A percentile compares a stretch with the other conserved stretches of the same genome.
phyloP scores from a whole-genome alignment of 1,140 invertebrate genomes.

The Tribolium madens region DNA sequence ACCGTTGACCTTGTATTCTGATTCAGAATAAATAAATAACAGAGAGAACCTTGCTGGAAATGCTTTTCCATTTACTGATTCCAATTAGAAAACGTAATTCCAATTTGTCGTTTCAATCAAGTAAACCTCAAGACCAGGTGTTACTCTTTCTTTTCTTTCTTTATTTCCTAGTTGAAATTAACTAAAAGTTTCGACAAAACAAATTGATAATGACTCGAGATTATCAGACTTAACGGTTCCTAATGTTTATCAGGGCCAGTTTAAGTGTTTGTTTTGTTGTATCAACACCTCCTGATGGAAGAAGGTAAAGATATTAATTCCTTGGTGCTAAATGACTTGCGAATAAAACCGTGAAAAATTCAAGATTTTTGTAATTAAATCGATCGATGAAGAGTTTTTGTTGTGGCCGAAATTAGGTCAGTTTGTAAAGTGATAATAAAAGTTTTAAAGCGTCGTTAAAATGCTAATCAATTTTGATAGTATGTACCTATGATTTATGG shows the following conservation, averaged over 20 bases:
- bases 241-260: neutral
- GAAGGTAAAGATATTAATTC: conserved; percentile 11
- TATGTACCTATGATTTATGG: neutral
- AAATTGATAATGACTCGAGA: neutral
- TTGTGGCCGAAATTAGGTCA: neutral
- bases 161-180: too few species aligned
- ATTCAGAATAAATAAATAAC: neutral
- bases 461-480: conserved; percentile 10
- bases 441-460: neutral
- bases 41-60: neutral
- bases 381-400: neutral
- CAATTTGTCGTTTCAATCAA: neutral
- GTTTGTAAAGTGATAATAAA: conserved; percentile 13
- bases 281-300: neutral
- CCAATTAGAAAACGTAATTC: neutral
- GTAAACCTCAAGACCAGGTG: neutral
- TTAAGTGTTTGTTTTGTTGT: neutral
- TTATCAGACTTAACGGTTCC: conserved; percentile 12
- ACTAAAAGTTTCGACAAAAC: neutral
- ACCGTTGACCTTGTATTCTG: neutral
- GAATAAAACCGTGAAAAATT: neutral
- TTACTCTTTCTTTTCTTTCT: neutral
- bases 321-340: neutral
- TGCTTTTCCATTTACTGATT: neutral
- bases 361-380: neutral